Conservation (phyloP, 2,888 invertebrate genomes). For the Sarcophaga carnaria region DNA sequence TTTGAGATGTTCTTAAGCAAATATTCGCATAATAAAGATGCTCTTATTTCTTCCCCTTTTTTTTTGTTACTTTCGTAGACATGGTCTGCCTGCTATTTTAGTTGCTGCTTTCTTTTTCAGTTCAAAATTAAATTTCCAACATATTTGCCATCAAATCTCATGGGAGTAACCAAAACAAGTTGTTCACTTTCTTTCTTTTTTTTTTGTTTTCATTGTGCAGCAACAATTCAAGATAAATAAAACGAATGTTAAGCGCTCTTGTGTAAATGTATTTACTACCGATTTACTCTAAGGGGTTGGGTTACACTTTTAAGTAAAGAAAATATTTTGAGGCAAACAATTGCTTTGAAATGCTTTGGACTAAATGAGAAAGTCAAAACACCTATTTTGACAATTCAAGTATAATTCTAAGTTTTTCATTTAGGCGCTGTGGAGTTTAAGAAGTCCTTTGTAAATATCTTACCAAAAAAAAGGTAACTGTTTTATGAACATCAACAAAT, state of each 20-base stretch:
- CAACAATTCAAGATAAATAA: slow-evolving; percentile 25
- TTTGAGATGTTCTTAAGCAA: slow-evolving; percentile 33
- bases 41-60: slow-evolving; percentile 7
- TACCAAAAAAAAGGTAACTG: too few species aligned
- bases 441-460: too few species aligned
- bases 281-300: neutral
- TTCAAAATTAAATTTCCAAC: slow-evolving; percentile 46
- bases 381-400: too few species aligned
- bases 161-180: slow-evolving; percentile 39
- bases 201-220: neutral
- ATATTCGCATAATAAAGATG: slow-evolving; percentile 50
- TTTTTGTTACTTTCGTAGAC: neutral
- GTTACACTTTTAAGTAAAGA: neutral
- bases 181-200: slow-evolving; percentile 22
- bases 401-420: too few species aligned
- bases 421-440: too few species aligned
- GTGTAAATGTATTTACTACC: slow-evolving; percentile 7
- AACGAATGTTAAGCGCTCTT: slow-evolving; percentile 3
- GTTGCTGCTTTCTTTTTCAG: neutral
- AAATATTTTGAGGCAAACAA: neutral
- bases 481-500: too few species aligned
- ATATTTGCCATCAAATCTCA: slow-evolving; percentile 27
- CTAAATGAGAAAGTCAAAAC: too few species aligned
- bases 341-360: too few species aligned
- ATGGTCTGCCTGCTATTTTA: neutral